phyloP scores from a whole-genome alignment of 1,140 invertebrate species.

The Drosophila pseudoobscura region DNA sequence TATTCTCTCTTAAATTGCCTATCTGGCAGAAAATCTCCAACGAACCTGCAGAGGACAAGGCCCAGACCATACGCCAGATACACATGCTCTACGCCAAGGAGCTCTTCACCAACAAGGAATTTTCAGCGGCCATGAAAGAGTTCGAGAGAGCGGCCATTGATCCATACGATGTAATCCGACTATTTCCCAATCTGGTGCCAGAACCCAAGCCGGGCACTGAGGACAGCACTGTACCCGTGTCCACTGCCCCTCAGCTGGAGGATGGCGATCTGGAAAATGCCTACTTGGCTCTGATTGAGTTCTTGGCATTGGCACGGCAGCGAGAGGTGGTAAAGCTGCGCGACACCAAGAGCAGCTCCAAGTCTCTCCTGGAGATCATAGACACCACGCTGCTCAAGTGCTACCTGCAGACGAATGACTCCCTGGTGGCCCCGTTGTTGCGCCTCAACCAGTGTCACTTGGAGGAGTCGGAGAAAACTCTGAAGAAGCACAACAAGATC shows the following conservation, averaged over 20 bases:
- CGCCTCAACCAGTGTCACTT: constrained; percentile 97
- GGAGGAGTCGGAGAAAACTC: constrained; percentile 95
- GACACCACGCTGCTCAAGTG: constrained; percentile 98
- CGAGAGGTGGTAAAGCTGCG: constrained; percentile 82
- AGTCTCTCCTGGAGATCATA: constrained; percentile 94
- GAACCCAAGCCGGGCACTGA: constrained; percentile 83
- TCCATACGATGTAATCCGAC: constrained; percentile 96
- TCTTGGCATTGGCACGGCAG: constrained; percentile 90
- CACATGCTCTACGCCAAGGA: constrained; percentile 95
- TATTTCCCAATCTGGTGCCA: constrained; percentile 95
- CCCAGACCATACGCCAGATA: constrained; percentile 92
- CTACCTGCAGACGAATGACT: constrained; percentile 98
- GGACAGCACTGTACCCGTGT: constrained; percentile 84
- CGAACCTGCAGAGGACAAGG: constrained; percentile 91
- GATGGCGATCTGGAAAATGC: constrained; percentile 94
- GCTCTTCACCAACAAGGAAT: constrained; percentile 94
- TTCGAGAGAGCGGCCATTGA: constrained; percentile 95
- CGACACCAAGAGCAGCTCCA: constrained; percentile 71
- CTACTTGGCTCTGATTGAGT: constrained; percentile 94
- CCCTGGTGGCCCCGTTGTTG: constrained; percentile 94
- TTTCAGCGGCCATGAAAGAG: constrained; percentile 94
- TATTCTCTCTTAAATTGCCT: not conserved
- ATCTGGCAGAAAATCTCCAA: constrained; percentile 90
- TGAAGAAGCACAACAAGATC: constrained; percentile 94
- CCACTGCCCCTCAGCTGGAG: constrained; percentile 86